Conservation (phyloP, 2,888 invertebrate species). For the Lordiphosa fenestrarum region DNA sequence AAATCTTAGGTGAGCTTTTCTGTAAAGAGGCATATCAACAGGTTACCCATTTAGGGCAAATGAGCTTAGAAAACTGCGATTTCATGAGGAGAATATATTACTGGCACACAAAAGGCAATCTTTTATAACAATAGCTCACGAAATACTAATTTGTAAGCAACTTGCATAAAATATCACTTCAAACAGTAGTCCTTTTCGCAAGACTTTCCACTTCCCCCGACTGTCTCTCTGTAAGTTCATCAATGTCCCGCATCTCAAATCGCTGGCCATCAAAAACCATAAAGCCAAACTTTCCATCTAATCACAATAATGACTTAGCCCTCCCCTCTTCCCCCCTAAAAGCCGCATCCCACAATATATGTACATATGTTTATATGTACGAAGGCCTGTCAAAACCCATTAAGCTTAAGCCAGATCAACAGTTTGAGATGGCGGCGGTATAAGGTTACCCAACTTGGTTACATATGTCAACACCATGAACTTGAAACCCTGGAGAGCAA, state of each 20-base stretch:
- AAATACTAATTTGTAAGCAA: too few species aligned
- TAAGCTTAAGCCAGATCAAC: not conserved
- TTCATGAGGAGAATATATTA: too few species aligned
- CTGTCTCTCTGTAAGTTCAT: slow-evolving; percentile 65
- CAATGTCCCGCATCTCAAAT: slow-evolving; percentile 44
- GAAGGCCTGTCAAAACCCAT: not conserved
- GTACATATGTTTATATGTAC: too few species aligned
- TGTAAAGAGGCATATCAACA: too few species aligned
- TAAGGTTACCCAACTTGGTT: slow-evolving; percentile 30
- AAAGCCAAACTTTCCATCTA: slow-evolving; percentile 42
- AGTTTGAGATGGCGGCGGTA: slow-evolving; percentile 9
- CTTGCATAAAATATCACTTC: too few species aligned
- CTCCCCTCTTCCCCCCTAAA: too few species aligned
- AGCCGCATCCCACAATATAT: too few species aligned
- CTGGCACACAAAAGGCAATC: too few species aligned
- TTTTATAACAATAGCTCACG: too few species aligned
- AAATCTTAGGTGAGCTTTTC: too few species aligned
- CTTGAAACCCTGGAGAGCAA: slow-evolving; percentile 58
- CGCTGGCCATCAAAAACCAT: slow-evolving; percentile 38
- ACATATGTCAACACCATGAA: slow-evolving; percentile 75
- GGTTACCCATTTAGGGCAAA: too few species aligned
- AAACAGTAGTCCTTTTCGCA: not conserved
- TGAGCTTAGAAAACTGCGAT: too few species aligned
- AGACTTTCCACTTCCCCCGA: slow-evolving; percentile 49
- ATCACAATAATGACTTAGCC: slow-evolving; percentile 35